A percentile compares a stretch with the other conserved stretches of the same genome.
phyloP scores from a whole-genome alignment of 1,140 invertebrate species.

The Eufriesea mexicana region DNA sequence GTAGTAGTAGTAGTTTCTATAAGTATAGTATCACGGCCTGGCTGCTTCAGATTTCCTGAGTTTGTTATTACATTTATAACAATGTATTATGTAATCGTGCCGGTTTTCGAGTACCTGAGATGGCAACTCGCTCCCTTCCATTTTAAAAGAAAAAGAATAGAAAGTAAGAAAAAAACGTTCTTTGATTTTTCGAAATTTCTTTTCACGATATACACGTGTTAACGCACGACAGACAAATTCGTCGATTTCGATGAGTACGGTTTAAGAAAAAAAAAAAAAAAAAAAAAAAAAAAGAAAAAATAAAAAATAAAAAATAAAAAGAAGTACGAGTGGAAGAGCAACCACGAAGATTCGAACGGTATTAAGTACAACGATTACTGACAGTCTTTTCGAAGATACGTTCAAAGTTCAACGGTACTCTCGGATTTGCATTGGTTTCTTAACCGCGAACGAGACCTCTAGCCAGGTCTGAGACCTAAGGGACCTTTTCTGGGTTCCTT shows the following conservation, averaged over 20 bases:
- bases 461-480: not conserved
- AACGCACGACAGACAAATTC: not conserved
- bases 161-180: not conserved
- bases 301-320: no score
- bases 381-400: not conserved
- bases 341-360: no score
- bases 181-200: no score
- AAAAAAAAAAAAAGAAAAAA: no score
- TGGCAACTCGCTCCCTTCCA: conserved; percentile 46
- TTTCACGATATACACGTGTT: no score
- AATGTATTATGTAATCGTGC: conserved; percentile 72
- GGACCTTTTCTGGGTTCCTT: not conserved
- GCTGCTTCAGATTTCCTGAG: conserved; percentile 82
- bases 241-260: no score
- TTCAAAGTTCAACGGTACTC: not conserved
- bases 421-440: not conserved
- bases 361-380: not conserved
- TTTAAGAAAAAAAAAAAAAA: not conserved
- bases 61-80: conserved; percentile 79
- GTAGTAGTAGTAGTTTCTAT: conserved; percentile 75
- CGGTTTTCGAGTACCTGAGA: conserved; percentile 72
- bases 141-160: not conserved
- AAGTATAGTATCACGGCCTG: conserved; percentile 82
- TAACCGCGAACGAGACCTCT: no score
- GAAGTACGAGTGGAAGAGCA: no score